A percentile compares a stretch with the other conserved stretches of the same genome.
Evolutionary conservation across 2,888 invertebrate genomes (phyloP).

Genomic region (Heterodera filipjevi): DNA sequence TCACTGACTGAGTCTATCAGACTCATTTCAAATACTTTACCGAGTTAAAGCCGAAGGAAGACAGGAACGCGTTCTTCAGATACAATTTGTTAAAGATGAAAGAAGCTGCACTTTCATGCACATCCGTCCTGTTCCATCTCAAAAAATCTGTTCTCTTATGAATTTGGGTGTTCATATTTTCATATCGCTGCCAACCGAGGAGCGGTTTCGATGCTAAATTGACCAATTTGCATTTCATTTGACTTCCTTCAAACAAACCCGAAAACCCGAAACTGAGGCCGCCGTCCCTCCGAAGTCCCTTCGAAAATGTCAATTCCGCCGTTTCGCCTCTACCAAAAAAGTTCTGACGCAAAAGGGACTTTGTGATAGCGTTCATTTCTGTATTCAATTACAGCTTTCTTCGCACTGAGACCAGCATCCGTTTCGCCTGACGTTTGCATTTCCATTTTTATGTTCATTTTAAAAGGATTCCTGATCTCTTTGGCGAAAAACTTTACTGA

Average conservation of each 20-base stretch:
- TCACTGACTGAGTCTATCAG: no score
- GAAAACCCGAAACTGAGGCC: slow-evolving; percentile 81
- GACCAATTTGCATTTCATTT: no score
- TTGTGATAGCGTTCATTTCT: background rate
- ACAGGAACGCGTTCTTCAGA: slow-evolving; percentile 48
- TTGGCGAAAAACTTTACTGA: slow-evolving; percentile 84
- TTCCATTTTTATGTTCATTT: slow-evolving; percentile 57
- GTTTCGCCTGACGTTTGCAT: slow-evolving; percentile 60
- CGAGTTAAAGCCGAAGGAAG: slow-evolving; percentile 51
- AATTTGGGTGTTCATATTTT: slow-evolving; percentile 44
- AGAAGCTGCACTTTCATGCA: slow-evolving; percentile 57
- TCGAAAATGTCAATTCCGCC: slow-evolving; percentile 53
- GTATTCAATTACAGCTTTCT: slow-evolving; percentile 8
- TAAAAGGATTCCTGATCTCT: slow-evolving; percentile 71
- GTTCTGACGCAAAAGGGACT: slow-evolving; percentile 33
- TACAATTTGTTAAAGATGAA: slow-evolving; percentile 51
- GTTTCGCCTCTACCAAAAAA: slow-evolving; percentile 57
- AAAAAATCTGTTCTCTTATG: slow-evolving; percentile 50
- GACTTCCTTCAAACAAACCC: no score
- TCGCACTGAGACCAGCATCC: slow-evolving; percentile 39
- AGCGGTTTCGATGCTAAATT: slow-evolving; percentile 76
- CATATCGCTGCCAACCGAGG: slow-evolving; percentile 70
- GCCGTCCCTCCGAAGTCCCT: slow-evolving; percentile 66
- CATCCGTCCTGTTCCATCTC: slow-evolving; percentile 60
- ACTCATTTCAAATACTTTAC: background rate